Conservation (phyloP, 2,888 invertebrate species). For the Synergus japonicus region DNA sequence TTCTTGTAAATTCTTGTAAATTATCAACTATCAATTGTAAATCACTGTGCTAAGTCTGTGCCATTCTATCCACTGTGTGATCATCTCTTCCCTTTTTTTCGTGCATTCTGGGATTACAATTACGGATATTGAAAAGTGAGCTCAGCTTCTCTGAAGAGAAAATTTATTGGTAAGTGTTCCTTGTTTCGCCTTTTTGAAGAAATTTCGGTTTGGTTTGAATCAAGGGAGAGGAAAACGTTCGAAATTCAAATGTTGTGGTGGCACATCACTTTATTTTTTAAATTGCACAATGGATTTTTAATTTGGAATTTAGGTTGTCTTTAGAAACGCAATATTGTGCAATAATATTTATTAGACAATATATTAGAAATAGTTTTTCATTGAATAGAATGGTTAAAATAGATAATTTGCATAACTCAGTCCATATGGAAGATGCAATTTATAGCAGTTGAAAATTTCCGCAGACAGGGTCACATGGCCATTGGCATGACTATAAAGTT, state of each 20-base stretch:
- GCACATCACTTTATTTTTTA: too few relatives aligned
- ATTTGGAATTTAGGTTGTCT: too few relatives aligned
- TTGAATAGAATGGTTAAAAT: neutral
- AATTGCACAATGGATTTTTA: too few relatives aligned
- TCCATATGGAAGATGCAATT: neutral
- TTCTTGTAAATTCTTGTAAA: neutral
- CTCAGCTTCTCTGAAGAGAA: neutral
- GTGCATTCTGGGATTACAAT: conserved; percentile 30
- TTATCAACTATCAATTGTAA: neutral
- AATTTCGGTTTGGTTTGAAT: neutral
- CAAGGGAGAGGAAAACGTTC: neutral
- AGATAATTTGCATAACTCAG: neutral
- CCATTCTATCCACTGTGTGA: conserved; percentile 35
- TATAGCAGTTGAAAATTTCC: conserved; percentile 8
- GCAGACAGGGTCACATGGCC: neutral
- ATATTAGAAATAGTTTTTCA: neutral
- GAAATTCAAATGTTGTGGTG: neutral
- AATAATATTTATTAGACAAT: neutral
- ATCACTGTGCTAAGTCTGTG: conserved; percentile 27
- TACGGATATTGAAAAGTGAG: conserved; percentile 25
- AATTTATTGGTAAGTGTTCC: neutral
- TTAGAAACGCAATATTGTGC: neutral
- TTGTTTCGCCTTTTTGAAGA: neutral
- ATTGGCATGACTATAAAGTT: neutral
- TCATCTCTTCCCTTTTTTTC: conserved; percentile 13